These are phyloP conservation scores for Megaustenia siamemsis DNA, from an alignment of 2,888 invertebrate genomes.

Conservation along the genomic window DNA sequence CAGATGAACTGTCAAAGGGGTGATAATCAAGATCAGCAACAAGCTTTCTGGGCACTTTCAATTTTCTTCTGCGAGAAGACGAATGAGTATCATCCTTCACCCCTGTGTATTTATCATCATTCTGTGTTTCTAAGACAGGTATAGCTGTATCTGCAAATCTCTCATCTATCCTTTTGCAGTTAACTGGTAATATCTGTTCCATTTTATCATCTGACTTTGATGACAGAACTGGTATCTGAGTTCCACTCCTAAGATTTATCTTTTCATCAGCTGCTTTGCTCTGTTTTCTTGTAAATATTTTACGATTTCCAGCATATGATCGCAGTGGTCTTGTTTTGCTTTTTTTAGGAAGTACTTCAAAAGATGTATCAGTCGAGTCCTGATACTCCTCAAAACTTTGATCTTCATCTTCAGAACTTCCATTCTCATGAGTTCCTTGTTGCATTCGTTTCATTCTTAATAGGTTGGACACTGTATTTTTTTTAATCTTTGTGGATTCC, in stretches of 20 bases:
- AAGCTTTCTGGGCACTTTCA: constrained; percentile 52
- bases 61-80: constrained; percentile 44
- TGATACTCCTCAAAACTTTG: constrained; percentile 9
- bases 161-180: not conserved
- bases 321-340: constrained; percentile 38
- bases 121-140: constrained; percentile 2
- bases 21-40: constrained; percentile 52
- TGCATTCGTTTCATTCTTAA: constrained; percentile 47
- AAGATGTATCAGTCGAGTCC: not conserved
- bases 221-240: constrained; percentile 7
- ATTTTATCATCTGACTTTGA: constrained; percentile 21
- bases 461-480: constrained; percentile 48
- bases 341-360: constrained; percentile 17
- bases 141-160: not conserved
- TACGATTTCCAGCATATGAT: constrained; percentile 51
- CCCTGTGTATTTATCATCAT: not conserved
- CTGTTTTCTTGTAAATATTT: constrained; percentile 31
- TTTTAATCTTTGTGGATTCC: constrained; percentile 38
- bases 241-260: constrained; percentile 40
- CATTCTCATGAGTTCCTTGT: constrained; percentile 22
- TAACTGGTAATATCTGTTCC: not conserved
- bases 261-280: not conserved
- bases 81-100: constrained; percentile 4
- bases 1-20: constrained; percentile 53
- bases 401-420: constrained; percentile 23